A percentile compares a stretch with the other conserved stretches of the same genome.
phyloP scores from a whole-genome alignment of 1,140 invertebrate genomes.

The Bombus consobrinus region DNA sequence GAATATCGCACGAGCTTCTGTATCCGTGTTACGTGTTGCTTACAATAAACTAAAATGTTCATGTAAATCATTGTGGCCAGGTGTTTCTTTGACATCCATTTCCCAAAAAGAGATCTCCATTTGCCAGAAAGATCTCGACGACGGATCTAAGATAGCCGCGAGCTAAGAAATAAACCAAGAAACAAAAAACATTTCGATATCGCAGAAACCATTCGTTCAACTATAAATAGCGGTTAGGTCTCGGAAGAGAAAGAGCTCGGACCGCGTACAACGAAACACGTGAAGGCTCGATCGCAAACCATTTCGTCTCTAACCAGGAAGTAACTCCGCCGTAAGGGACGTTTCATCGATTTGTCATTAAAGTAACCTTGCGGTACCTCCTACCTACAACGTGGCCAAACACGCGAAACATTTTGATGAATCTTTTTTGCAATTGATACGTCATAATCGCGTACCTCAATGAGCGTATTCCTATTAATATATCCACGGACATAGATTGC shows the following conservation, averaged over 20 bases:
- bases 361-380: constrained; percentile 52
- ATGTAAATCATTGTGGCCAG: neutral
- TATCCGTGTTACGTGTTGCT: constrained; percentile 79
- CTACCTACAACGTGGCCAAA: constrained; percentile 25
- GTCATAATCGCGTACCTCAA: constrained; percentile 21
- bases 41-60: constrained; percentile 75
- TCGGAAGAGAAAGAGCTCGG: neutral
- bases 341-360: constrained; percentile 71
- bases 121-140: neutral
- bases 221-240: no score
- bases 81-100: neutral
- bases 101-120: no score
- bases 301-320: constrained; percentile 40
- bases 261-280: neutral
- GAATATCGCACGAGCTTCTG: constrained; percentile 66
- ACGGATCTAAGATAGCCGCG: neutral
- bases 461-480: constrained; percentile 12
- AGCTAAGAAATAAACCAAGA: neutral
- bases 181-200: constrained; percentile 10
- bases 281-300: constrained; percentile 5
- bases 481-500: neutral
- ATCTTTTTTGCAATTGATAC: constrained; percentile 18
- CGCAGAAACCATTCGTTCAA: neutral
- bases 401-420: constrained; percentile 50
- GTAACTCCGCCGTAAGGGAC: constrained; percentile 17